A percentile compares a stretch with the other conserved stretches of the same genome.
Evolutionary conservation across 2,888 invertebrate species (phyloP).

Genomic region (Acronicta alni): DNA sequence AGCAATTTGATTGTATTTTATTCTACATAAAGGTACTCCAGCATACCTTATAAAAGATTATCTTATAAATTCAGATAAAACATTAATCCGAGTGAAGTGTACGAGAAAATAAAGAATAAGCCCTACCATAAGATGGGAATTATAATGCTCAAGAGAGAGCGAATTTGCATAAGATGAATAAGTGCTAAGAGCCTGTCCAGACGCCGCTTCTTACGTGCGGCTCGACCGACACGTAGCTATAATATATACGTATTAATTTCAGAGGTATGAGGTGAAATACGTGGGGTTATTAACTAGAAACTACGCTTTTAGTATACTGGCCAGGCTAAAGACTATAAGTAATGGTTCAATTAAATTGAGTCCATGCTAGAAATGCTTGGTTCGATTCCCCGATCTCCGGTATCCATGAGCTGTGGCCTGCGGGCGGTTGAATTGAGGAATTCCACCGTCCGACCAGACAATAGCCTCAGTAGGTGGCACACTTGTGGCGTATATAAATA

Average conservation of each 20-base stretch:
- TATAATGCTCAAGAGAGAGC: constrained; percentile 10
- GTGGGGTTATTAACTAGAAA: constrained; percentile 32
- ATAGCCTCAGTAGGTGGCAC: too few species aligned
- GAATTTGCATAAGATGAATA: constrained; percentile 31
- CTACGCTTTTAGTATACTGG: constrained; percentile 36
- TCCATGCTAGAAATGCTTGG: too few species aligned
- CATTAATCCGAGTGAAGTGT: not conserved
- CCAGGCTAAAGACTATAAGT: constrained; percentile 14
- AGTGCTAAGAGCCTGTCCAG: constrained; percentile 20
- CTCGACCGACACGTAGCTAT: constrained; percentile 6
- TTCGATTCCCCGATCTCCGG: too few species aligned
- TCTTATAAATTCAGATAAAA: not conserved
- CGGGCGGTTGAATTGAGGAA: too few species aligned
- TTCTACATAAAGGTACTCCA: too few species aligned
- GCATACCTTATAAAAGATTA: not conserved
- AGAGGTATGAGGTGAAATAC: constrained; percentile 12
- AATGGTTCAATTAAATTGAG: not conserved
- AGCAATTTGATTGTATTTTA: too few species aligned
- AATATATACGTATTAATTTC: not conserved
- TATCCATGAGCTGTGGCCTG: too few species aligned
- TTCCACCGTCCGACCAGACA: too few species aligned
- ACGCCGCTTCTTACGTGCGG: not conserved
- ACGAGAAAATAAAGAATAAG: constrained; percentile 6
- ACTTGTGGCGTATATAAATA: too few species aligned
- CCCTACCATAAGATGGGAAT: not conserved